These are phyloP conservation scores for Lasioglossum marginatum DNA, from an alignment of 2,888 invertebrate species.

Conservation along the genomic window DNA sequence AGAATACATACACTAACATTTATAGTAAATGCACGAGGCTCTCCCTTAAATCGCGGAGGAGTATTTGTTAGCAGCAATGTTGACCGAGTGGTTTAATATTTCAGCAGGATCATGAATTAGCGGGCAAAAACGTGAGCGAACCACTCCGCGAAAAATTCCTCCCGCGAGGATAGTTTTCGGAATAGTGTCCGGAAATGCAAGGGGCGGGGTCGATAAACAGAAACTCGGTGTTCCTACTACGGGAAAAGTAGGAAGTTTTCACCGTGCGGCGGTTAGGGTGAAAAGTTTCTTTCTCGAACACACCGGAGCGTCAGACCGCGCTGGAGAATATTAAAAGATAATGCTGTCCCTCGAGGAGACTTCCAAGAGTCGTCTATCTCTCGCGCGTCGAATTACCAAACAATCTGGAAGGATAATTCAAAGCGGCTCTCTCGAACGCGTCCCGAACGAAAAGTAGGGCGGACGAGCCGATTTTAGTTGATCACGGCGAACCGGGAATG, in stretches of 20 bases:
- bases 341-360: not conserved
- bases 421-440: not conserved
- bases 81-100: not conserved
- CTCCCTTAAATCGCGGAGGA: too few relatives aligned
- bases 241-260: conserved; percentile 33
- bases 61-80: not conserved
- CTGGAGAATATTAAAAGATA: conserved; percentile 26
- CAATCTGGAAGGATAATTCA: not conserved
- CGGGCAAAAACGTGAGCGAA: not conserved
- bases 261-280: not conserved
- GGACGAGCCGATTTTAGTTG: not conserved
- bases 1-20: too few relatives aligned
- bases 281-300: conserved; percentile 31
- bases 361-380: not conserved
- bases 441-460: not conserved
- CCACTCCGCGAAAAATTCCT: not conserved
- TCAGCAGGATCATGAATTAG: not conserved
- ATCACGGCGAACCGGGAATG: not conserved
- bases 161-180: conserved; percentile 16
- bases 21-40: too few relatives aligned
- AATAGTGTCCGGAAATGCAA: not conserved
- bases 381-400: conserved; percentile 1
- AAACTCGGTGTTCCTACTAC: conserved; percentile 26
- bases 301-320: not conserved
- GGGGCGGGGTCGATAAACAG: not conserved